phyloP scores from a whole-genome alignment of 2,797 vertebrate genomes.

The Characodon lateralis region DNA sequence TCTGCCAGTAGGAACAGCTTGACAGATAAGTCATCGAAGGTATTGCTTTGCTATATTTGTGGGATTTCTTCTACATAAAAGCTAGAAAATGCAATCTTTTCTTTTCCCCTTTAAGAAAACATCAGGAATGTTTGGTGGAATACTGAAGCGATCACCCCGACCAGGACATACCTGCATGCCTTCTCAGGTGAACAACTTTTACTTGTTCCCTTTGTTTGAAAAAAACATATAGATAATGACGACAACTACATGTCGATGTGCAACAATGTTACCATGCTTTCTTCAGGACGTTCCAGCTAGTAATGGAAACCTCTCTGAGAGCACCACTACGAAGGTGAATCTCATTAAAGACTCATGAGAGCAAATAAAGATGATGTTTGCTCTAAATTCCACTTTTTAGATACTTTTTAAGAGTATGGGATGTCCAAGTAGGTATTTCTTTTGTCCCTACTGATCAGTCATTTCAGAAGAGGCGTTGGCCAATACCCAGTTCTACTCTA shows the following conservation, averaged over 20 bases:
- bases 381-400: not conserved
- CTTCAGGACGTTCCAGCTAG: conserved; percentile 41
- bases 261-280: not conserved
- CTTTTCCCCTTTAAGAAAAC: conserved; percentile 49
- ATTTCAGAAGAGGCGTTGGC: not conserved
- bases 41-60: conserved; percentile 18
- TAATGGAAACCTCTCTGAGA: conserved; percentile 42
- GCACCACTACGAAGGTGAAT: conserved; percentile 53
- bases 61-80: fast-evolving
- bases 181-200: conserved; percentile 59
- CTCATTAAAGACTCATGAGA: not conserved
- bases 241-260: not conserved
- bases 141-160: conserved; percentile 52
- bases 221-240: not conserved
- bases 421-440: not conserved
- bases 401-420: not conserved
- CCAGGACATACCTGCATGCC: conserved; percentile 42
- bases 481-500: too few species aligned
- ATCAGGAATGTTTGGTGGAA: conserved; percentile 43
- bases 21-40: conserved; percentile 51
- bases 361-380: not conserved
- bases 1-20: conserved; percentile 53
- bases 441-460: not conserved
- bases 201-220: not conserved
- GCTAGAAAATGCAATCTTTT: conserved; percentile 11